phyloP scores from a whole-genome alignment of 1,140 invertebrate genomes.

The Ridgeia piscesae region DNA sequence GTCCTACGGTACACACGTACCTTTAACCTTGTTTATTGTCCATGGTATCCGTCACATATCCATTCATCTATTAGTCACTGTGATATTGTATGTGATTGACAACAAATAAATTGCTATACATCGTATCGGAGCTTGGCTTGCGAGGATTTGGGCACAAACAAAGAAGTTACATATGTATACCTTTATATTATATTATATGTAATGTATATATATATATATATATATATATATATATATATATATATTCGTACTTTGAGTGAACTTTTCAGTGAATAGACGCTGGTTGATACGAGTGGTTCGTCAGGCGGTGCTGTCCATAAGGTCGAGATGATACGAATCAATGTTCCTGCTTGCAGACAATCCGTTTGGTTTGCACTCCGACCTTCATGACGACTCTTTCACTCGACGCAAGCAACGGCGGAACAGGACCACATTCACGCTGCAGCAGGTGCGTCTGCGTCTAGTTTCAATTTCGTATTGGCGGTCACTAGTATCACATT shows the following conservation, averaged over 20 bases:
- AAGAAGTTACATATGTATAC: neutral
- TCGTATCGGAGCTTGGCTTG: neutral
- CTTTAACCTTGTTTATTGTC: no score
- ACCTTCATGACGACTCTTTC: constrained; percentile 93
- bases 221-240: no score
- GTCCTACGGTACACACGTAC: no score
- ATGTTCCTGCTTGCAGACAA: constrained; percentile 17
- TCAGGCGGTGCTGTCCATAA: neutral
- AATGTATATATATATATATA: no score
- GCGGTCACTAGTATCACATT: neutral
- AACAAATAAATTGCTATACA: no score
- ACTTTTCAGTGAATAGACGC: neutral
- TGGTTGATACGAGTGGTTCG: neutral
- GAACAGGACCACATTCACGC: constrained; percentile 94
- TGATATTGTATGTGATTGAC: no score
- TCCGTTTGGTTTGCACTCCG: constrained; percentile 66
- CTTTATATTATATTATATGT: neutral
- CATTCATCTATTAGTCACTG: no score
- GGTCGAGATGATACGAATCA: neutral
- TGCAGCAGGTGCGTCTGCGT: constrained; percentile 81
- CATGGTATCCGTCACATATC: no score
- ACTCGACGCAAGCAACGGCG: constrained; percentile 91
- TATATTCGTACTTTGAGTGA: neutral
- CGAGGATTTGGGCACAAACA: neutral
- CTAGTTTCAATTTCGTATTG: constrained; percentile 14